phyloP scores from a whole-genome alignment of 2,888 invertebrate genomes.

The Nebria salina region DNA sequence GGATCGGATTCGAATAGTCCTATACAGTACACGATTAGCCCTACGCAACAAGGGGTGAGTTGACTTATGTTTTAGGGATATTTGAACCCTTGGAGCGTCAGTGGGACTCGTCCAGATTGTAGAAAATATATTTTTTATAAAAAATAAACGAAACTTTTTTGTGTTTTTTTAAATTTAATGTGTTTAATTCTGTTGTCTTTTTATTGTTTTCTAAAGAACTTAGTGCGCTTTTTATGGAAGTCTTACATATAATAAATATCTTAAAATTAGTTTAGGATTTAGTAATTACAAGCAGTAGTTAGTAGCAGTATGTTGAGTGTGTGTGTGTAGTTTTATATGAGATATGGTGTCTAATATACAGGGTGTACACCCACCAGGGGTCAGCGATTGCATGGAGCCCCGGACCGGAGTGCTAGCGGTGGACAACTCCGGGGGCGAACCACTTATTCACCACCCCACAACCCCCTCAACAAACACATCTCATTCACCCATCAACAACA shows the following conservation, averaged over 20 bases:
- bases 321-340: constrained; percentile 15
- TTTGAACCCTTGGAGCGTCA: too few relatives aligned
- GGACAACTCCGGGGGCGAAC: constrained; percentile 4
- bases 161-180: too few relatives aligned
- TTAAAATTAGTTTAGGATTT: too few relatives aligned
- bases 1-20: constrained; percentile 65
- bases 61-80: background rate
- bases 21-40: constrained; percentile 62
- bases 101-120: too few relatives aligned
- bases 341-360: constrained; percentile 19
- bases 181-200: too few relatives aligned
- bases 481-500: constrained; percentile 17
- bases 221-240: too few relatives aligned
- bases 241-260: too few relatives aligned
- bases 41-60: constrained; percentile 58
- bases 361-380: constrained; percentile 29
- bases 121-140: too few relatives aligned
- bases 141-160: too few relatives aligned
- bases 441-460: background rate
- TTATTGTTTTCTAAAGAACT: too few relatives aligned
- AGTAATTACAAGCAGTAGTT: background rate
- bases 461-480: constrained; percentile 12
- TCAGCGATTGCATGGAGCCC: constrained; percentile 25
- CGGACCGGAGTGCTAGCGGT: constrained; percentile 24
- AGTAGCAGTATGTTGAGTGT: background rate